phyloP scores from a whole-genome alignment of 2,888 invertebrate species.

The Parnassius orleans region DNA sequence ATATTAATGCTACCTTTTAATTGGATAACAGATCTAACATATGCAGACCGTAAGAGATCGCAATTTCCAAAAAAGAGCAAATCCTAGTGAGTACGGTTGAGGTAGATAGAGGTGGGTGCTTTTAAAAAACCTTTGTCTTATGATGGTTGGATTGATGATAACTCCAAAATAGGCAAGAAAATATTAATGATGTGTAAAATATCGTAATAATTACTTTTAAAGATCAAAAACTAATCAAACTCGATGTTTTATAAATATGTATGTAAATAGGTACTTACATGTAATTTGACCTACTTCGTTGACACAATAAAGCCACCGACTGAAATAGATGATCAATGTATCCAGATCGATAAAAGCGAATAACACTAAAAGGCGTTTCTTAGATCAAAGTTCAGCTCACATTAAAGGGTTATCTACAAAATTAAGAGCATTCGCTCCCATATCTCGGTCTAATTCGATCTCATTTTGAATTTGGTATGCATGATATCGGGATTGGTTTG shows the following conservation, averaged over 20 bases:
- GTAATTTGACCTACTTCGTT: constrained; percentile 8
- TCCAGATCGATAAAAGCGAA: constrained; percentile 39
- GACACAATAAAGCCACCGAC: constrained; percentile 18
- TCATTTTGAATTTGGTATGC: constrained; percentile 57
- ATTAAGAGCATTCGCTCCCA: constrained; percentile 63
- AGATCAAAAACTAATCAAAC: no score
- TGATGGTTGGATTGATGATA: no score
- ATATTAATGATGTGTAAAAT: constrained; percentile 30
- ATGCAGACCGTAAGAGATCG: no score
- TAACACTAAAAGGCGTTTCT: constrained; percentile 48
- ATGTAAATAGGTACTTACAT: no score
- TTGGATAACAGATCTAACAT: no score
- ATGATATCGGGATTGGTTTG: constrained; percentile 46
- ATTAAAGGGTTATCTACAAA: constrained; percentile 71
- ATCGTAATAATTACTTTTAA: no score
- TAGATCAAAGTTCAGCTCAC: constrained; percentile 56
- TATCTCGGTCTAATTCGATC: constrained; percentile 69
- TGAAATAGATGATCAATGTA: constrained; percentile 19
- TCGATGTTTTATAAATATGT: no score
- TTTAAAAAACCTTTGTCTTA: no score
- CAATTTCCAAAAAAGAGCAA: no score
- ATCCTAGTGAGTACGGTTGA: no score
- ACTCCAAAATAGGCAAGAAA: background rate
- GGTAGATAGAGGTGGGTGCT: no score
- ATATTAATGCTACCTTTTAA: no score